phyloP scores from a whole-genome alignment of 2,797 vertebrate genomes.

The Diplodus puntazzo region DNA sequence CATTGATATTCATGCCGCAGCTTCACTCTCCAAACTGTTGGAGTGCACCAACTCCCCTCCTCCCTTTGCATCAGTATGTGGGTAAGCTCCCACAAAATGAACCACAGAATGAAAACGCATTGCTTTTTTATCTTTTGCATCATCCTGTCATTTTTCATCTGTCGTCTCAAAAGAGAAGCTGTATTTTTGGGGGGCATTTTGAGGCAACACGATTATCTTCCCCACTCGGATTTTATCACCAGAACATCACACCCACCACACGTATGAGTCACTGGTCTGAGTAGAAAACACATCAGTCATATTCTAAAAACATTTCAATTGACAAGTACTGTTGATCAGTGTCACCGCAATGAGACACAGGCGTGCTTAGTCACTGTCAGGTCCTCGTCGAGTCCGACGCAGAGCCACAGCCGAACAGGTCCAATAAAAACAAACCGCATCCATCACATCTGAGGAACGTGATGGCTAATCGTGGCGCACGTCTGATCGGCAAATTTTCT shows the following conservation, averaged over 20 bases:
- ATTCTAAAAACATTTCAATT: conserved; percentile 51
- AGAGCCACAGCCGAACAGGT: conserved; percentile 22
- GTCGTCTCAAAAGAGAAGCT: conserved; percentile 30
- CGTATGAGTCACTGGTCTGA: conserved; percentile 63
- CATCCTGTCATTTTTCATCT: conserved; percentile 27
- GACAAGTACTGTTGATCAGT: conserved; percentile 58
- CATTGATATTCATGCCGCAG: conserved; percentile 42
- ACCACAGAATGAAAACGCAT: background rate
- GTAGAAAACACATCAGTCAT: conserved; percentile 70
- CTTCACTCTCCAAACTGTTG: conserved; percentile 4
- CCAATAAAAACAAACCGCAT: conserved; percentile 32
- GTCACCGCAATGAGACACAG: conserved; percentile 47
- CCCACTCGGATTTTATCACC: conserved; percentile 33
- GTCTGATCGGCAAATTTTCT: background rate
- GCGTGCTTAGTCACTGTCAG: conserved; percentile 57
- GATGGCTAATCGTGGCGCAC: background rate
- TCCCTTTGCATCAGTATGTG: conserved; percentile 4
- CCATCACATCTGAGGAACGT: conserved; percentile 22
- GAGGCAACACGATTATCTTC: conserved; percentile 30
- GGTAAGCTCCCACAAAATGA: conserved; percentile 5
- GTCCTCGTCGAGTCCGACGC: conserved; percentile 34
- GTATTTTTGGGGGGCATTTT: conserved; percentile 7
- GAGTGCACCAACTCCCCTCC: background rate
- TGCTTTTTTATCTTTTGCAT: conserved; percentile 6
- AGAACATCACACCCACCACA: conserved; percentile 59